Percentiles rank a stretch among this genome's conserved stretches.
Conservation (phyloP, 2,797 vertebrate species). For the Artibeus jamaicensis region DNA sequence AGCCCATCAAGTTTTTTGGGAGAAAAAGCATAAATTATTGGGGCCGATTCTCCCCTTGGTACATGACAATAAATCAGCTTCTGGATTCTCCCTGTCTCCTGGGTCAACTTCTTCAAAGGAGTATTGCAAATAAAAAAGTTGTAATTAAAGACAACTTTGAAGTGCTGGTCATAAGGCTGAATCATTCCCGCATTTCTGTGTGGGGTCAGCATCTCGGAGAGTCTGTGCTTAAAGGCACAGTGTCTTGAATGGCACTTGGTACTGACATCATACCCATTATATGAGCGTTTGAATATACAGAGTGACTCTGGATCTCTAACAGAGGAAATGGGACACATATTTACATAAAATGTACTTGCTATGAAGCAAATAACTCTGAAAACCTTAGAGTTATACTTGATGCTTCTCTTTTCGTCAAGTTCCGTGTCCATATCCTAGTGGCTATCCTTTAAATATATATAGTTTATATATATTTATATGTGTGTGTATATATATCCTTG, state of each 20-base stretch:
- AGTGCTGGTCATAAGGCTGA: neutral
- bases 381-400: neutral
- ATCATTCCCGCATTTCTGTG: neutral
- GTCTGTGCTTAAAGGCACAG: slow-evolving; percentile 22
- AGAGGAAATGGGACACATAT: neutral
- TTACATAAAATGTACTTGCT: neutral
- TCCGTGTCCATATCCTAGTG: neutral
- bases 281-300: neutral
- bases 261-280: neutral
- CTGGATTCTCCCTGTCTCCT: neutral
- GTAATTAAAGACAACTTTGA: slow-evolving; percentile 32
- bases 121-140: neutral
- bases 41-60: neutral
- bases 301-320: neutral
- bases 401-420: neutral
- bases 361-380: neutral
- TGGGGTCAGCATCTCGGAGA: neutral
- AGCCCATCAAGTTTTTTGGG: neutral
- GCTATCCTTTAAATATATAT: neutral
- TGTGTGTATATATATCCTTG: too few species aligned
- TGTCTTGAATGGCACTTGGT: neutral
- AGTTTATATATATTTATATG: too few species aligned
- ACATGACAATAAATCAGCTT: neutral
- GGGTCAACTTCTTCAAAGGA: slow-evolving; percentile 12
- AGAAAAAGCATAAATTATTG: neutral